Conservation (phyloP, 2,113 vertebrate species). For the Hipposideros armiger region DNA sequence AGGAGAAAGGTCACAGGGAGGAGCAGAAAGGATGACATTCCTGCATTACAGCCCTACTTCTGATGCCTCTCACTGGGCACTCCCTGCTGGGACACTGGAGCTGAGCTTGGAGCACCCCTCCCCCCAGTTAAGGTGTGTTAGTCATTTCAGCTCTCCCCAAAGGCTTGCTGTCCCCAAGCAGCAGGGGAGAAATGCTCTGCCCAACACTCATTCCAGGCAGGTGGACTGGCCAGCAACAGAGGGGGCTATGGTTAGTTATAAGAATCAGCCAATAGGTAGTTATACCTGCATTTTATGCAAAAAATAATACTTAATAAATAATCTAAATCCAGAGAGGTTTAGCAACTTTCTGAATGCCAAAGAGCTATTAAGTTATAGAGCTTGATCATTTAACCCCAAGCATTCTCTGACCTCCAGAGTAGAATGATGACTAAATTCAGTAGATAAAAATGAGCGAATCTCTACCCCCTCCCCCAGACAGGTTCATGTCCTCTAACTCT, state of each 20-base stretch:
- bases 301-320: constrained; percentile 26
- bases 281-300: not conserved
- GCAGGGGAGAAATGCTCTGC: not conserved
- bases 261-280: not conserved
- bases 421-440: not conserved
- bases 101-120: not conserved
- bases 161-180: not conserved
- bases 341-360: constrained; percentile 37
- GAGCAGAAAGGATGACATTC: not conserved
- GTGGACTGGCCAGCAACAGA: not conserved
- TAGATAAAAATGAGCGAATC: not conserved
- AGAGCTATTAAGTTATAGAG: constrained; percentile 26
- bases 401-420: not conserved
- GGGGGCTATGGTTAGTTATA: not conserved
- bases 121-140: not conserved
- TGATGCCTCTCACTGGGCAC: not conserved
- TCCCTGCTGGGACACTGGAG: not conserved
- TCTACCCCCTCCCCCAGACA: not conserved
- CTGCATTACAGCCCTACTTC: not conserved
- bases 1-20: not conserved
- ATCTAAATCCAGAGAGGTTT: not conserved
- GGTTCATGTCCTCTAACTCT: not conserved
- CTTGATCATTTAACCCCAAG: not conserved
- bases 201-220: not conserved
- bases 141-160: not conserved